Conservation (phyloP, 2,797 vertebrate genomes). For the Steatocranus sp. region DNA sequence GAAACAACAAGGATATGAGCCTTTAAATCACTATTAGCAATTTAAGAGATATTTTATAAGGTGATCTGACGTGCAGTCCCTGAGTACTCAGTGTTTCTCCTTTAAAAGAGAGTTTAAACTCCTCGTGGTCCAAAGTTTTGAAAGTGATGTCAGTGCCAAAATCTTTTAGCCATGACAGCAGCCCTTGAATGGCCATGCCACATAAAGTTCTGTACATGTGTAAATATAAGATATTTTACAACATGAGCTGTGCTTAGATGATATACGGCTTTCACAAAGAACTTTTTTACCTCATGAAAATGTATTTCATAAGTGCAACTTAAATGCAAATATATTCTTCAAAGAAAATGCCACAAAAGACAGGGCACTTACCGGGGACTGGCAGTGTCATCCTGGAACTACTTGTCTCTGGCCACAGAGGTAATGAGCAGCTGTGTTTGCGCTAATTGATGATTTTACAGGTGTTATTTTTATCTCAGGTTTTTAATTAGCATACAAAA, state of each 20-base stretch:
- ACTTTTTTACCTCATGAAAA: not conserved
- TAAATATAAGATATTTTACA: not conserved
- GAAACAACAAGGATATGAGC: not conserved
- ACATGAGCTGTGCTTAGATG: not conserved
- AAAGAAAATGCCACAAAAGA: conserved; percentile 1
- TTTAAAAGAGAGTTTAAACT: not conserved
- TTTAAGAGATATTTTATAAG: not conserved
- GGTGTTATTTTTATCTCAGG: conserved; percentile 12
- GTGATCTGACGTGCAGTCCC: not conserved
- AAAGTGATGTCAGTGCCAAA: not conserved
- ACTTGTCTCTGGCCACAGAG: conserved; percentile 3
- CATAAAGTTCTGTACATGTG: not conserved
- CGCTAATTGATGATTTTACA: conserved; percentile 25
- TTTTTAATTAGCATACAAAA: conserved; percentile 19
- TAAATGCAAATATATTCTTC: not conserved
- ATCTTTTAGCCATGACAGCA: not conserved
- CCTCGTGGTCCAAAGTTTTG: not conserved
- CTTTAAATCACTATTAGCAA: not conserved
- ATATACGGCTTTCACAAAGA: not conserved
- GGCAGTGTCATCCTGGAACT: conserved; percentile 2
- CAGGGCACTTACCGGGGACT: not conserved
- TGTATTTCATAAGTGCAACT: not conserved
- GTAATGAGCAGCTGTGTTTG: conserved; percentile 47
- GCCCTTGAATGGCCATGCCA: not conserved
- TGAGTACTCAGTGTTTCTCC: not conserved